These are phyloP conservation scores for Hestina assimilis DNA, from an alignment of 1,140 invertebrate genomes.

Conservation along the genomic window DNA sequence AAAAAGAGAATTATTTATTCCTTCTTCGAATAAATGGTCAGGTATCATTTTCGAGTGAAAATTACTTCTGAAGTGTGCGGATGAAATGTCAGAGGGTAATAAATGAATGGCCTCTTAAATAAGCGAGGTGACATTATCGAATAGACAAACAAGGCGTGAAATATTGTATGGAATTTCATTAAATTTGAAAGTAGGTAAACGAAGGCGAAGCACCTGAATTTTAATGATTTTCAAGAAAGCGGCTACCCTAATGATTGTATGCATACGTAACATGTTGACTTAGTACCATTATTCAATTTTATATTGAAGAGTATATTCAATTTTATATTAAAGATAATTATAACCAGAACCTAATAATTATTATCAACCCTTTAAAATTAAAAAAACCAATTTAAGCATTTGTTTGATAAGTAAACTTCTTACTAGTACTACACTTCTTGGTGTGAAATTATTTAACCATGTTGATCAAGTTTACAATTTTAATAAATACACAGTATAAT, in stretches of 20 bases:
- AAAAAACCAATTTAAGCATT: too few species aligned
- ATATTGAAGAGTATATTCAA: too few species aligned
- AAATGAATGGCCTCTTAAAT: slow-evolving; percentile 17
- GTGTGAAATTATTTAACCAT: too few species aligned
- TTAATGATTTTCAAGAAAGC: slow-evolving; percentile 31
- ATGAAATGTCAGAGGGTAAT: slow-evolving; percentile 10
- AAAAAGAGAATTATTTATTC: slow-evolving; percentile 53
- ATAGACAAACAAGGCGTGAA: slow-evolving; percentile 50
- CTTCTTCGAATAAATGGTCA: slow-evolving; percentile 65
- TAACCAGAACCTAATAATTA: too few species aligned
- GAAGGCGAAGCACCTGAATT: slow-evolving; percentile 44
- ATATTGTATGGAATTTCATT: slow-evolving; percentile 47
- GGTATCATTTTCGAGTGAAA: slow-evolving; percentile 38
- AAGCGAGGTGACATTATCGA: slow-evolving; percentile 41
- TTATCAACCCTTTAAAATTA: too few species aligned
- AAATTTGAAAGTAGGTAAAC: slow-evolving; percentile 68
- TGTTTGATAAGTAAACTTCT: too few species aligned
- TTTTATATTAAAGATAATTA: too few species aligned
- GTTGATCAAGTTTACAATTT: too few species aligned
- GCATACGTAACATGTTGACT: not conserved
- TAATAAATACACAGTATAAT: too few species aligned
- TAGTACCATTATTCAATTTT: not conserved
- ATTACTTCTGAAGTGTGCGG: not conserved
- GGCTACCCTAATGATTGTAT: slow-evolving; percentile 3
- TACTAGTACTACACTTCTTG: too few species aligned